These are phyloP conservation scores for Nautilus pompilius DNA, from an alignment of 1,140 invertebrate species.

Conservation along the genomic window DNA sequence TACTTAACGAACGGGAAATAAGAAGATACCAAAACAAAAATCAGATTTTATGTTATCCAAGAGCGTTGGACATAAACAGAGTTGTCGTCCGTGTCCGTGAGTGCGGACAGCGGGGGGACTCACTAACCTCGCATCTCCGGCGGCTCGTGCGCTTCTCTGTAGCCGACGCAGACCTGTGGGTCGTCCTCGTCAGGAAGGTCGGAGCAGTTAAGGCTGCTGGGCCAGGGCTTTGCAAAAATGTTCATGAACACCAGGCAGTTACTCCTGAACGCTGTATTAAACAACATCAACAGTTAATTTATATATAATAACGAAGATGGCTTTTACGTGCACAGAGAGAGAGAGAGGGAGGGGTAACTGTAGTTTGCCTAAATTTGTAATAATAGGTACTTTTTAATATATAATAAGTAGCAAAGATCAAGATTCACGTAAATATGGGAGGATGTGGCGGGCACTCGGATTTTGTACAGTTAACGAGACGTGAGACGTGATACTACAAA, in stretches of 20 bases:
- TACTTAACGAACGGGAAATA: too few species aligned
- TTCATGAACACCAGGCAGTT: conserved; percentile 38
- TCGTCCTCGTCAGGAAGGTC: conserved; percentile 34
- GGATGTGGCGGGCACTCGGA: background rate
- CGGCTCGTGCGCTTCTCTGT: conserved; percentile 30
- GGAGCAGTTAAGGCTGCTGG: conserved; percentile 29
- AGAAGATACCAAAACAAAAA: too few species aligned
- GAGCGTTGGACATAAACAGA: too few species aligned
- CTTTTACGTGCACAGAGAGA: too few species aligned
- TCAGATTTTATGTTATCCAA: too few species aligned
- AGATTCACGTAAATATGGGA: background rate
- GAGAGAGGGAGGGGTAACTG: too few species aligned
- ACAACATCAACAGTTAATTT: background rate
- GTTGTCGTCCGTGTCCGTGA: too few species aligned
- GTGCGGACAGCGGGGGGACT: too few species aligned
- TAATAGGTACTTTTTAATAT: background rate
- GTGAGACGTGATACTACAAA: too few species aligned
- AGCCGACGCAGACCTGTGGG: conserved; percentile 37
- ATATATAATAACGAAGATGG: background rate
- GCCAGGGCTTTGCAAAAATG: conserved; percentile 31
- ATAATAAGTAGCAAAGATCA: background rate
- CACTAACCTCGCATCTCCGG: conserved; percentile 23
- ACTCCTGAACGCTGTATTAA: conserved; percentile 22
- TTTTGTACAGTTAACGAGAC: too few species aligned
- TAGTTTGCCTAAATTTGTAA: background rate